Evolutionary conservation across 2,113 vertebrate species (phyloP), one percentile per base, ranked within the genome.

Genomic region (Chaenogobius annularis): DNA sequence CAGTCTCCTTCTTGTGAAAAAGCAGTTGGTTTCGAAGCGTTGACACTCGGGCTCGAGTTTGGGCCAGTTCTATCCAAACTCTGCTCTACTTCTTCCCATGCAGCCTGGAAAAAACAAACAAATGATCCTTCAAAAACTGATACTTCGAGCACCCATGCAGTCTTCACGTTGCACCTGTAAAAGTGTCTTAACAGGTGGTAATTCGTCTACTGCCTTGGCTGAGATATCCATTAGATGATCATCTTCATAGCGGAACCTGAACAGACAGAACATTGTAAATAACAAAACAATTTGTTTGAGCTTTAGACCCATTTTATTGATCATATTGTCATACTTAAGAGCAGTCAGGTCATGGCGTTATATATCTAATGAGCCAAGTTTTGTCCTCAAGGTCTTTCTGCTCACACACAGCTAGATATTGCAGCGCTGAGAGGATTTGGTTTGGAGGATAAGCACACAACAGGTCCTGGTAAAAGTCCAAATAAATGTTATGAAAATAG

Each of bases 341-440:
- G 90, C 83, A 0, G 90, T 83, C 59, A 93, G 80, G 3, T 94
- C 92, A 5, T 5, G n/a, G 77, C 1, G 83, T 82, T 37, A 93
- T 37, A 93, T 87, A 75, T 94, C 86, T 69, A 93, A 70, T 79
- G 81, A 72, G 17, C 85, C 50, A 1, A 91, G 77, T 78, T 91
- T n/a, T 92, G 68, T 92, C 77, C 69, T 90, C 87, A 31, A 96
- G 84, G 5, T 91, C 91, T 66, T 77, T 81, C 65, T 95, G 93
- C 73, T 94, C 92, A 69, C 88, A 86, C 13, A 83, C 86, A 66
- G 95, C 94, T 72, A 95, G 88, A 82, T 92, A 85, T 75, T 94
- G 89, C 84, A 97, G 55, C 0, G 94, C 92, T 9, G 90, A 91
- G 23, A 96, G 86, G 40, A 96, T 7, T 0, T 96, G 95, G 72